Conservation (phyloP, 2,797 vertebrate species). For the Rousettus madagascariensis region DNA sequence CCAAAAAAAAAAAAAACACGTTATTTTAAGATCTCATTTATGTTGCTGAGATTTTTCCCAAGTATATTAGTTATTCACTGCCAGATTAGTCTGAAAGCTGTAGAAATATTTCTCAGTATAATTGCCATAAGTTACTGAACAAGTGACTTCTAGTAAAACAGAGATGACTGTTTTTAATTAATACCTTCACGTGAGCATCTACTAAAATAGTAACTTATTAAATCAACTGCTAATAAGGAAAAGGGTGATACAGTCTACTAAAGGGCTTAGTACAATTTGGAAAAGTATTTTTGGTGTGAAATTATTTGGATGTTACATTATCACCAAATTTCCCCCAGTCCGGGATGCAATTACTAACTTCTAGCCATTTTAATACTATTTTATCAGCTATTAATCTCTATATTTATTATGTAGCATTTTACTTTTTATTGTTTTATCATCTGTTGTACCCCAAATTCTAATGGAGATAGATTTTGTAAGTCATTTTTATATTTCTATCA, state of each 20-base stretch:
- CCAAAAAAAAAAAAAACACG: background rate
- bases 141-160: constrained; percentile 1
- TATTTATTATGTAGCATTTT: background rate
- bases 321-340: background rate
- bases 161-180: constrained; percentile 45
- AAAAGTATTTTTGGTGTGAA: background rate
- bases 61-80: background rate
- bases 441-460: background rate
- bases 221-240: background rate
- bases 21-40: background rate
- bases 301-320: rapidly evolving
- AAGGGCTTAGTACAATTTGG: background rate
- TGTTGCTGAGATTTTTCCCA: background rate
- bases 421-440: background rate
- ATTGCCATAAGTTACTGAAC: background rate
- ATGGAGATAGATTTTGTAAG: background rate
- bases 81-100: background rate
- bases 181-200: background rate
- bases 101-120: background rate
- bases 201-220: background rate
- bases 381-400: background rate
- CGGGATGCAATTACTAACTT: rapidly evolving
- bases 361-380: background rate
- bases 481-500: background rate
- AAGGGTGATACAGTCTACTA: background rate